A percentile compares a stretch with the other conserved stretches of the same genome.
phyloP scores from a whole-genome alignment of 2,113 vertebrate genomes.

The Lepus timidus region DNA sequence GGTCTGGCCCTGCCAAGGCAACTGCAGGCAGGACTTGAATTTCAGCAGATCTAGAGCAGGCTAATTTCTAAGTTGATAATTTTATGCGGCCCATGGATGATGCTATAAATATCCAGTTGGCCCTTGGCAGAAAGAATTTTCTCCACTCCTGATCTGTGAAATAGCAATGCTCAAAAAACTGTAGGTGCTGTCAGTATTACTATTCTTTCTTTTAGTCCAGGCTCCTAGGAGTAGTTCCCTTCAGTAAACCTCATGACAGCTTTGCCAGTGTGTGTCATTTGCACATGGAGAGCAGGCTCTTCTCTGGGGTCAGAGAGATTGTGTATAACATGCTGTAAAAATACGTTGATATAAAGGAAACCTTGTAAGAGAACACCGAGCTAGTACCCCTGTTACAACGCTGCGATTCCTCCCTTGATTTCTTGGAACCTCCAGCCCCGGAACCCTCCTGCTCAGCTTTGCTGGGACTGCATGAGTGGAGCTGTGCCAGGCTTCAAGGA shows the following conservation, averaged over 20 bases:
- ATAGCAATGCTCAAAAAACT: neutral
- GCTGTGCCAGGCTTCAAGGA: neutral
- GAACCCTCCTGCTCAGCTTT: neutral
- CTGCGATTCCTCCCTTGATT: neutral
- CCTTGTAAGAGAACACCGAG: neutral
- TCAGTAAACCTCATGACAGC: fast-evolving
- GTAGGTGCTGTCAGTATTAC: neutral
- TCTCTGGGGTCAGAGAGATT: neutral
- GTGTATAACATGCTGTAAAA: neutral
- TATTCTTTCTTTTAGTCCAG: neutral
- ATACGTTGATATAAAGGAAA: neutral
- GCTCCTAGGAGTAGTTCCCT: neutral
- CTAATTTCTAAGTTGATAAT: too few relatives aligned
- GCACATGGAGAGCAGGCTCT: neutral
- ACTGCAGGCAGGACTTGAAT: too few relatives aligned
- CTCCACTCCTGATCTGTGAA: neutral
- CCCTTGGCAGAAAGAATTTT: too few relatives aligned
- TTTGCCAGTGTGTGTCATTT: neutral
- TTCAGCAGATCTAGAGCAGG: too few relatives aligned
- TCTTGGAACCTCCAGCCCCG: neutral
- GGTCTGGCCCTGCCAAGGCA: too few relatives aligned
- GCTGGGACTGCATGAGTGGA: neutral
- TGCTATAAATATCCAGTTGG: too few relatives aligned
- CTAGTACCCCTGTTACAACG: neutral
- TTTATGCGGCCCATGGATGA: too few relatives aligned